Evolutionary conservation across 2,113 vertebrate genomes (phyloP).

Genomic region (Carassius carassius): DNA sequence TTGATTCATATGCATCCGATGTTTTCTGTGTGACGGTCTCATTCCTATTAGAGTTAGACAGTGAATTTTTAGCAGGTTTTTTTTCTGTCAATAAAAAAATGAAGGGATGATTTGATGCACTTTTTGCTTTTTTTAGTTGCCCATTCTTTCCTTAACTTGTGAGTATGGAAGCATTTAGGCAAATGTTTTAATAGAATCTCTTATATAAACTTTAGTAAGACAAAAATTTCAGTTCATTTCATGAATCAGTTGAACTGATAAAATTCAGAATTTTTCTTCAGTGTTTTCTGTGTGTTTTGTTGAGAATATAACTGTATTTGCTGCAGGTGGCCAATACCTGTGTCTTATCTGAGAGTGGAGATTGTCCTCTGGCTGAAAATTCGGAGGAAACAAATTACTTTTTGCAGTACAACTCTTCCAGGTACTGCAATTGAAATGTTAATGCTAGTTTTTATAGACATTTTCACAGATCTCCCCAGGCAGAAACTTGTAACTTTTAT

Average conservation of each 20-base stretch:
- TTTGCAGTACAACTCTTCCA: constrained; percentile 80
- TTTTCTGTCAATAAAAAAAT: background rate
- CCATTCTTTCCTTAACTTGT: background rate
- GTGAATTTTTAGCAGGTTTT: too few relatives aligned
- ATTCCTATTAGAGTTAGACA: background rate
- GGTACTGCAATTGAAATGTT: constrained; percentile 4
- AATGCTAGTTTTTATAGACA: background rate
- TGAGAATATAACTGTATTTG: background rate
- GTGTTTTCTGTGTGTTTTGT: background rate
- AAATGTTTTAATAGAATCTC: background rate
- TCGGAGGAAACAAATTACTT: constrained; percentile 83
- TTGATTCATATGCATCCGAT: background rate
- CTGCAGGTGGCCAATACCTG: constrained; percentile 74
- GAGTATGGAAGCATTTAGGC: background rate
- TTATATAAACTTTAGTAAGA: background rate
- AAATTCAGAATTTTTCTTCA: background rate
- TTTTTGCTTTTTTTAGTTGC: too few relatives aligned
- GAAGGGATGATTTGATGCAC: background rate
- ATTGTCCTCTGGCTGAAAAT: constrained; percentile 5
- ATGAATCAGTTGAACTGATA: background rate
- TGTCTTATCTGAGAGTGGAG: constrained; percentile 54
- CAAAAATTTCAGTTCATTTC: too few relatives aligned
- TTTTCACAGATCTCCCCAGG: background rate
- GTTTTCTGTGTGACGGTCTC: background rate
- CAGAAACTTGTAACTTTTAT: constrained; percentile 17